Evolutionary conservation across 2,113 vertebrate genomes (phyloP).

Genomic region (Urocynchramus pylzowi): DNA sequence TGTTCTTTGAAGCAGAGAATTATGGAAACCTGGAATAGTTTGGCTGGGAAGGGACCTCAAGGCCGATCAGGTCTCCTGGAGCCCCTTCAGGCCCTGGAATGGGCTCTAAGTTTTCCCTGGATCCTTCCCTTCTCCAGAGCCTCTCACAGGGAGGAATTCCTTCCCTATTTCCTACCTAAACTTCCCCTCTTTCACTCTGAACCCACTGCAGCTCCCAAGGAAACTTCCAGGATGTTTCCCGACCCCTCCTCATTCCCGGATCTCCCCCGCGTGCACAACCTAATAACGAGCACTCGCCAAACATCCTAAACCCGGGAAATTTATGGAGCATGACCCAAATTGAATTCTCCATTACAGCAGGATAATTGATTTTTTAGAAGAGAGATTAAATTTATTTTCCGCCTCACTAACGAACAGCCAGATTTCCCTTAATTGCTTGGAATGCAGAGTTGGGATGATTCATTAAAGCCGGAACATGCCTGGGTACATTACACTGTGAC

Average conservation of each 20-base stretch:
- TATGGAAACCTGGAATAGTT: not conserved
- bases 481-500: conserved; percentile 75
- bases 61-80: not conserved
- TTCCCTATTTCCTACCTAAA: not conserved
- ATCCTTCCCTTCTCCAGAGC: not conserved
- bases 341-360: conserved; percentile 82
- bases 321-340: conserved; percentile 83
- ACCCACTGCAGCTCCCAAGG: not conserved
- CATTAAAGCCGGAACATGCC: conserved; percentile 78
- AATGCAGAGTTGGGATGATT: conserved; percentile 79
- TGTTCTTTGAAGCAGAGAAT: rapidly evolving
- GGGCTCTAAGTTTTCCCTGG: not conserved
- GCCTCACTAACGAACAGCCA: conserved; percentile 81
- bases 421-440: conserved; percentile 85
- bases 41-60: too few species aligned
- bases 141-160: not conserved
- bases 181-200: not conserved
- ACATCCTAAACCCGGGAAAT: conserved; percentile 76
- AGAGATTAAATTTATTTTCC: conserved; percentile 84
- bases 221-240: not conserved
- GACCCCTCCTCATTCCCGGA: rapidly evolving
- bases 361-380: conserved; percentile 85
- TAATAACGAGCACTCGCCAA: conserved; percentile 64
- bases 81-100: rapidly evolving
- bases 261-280: conserved; percentile 24